Percentiles rank a stretch among this genome's conserved stretches.
phyloP scores from a whole-genome alignment of 2,113 vertebrate genomes.

The Procapra przewalskii region DNA sequence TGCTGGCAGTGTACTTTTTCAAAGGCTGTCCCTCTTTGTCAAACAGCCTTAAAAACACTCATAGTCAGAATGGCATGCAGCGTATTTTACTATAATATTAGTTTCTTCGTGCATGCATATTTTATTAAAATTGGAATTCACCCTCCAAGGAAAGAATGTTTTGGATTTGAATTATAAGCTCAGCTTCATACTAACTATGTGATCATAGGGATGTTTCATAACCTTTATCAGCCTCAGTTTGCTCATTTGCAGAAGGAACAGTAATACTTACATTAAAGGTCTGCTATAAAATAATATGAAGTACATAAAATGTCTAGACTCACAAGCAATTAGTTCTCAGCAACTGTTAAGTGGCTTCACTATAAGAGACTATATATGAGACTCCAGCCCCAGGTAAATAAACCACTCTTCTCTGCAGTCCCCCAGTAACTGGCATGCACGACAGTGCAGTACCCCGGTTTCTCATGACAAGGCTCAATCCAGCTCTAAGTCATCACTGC shows the following conservation, averaged over 20 bases:
- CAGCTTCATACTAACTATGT: not conserved
- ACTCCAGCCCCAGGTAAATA: not conserved
- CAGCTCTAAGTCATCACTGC: not conserved
- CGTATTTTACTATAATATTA: not conserved
- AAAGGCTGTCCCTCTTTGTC: not conserved
- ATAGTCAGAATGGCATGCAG: not conserved
- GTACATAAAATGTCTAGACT: not conserved
- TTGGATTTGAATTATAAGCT: constrained; percentile 3
- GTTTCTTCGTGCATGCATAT: not conserved
- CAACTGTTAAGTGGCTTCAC: not conserved
- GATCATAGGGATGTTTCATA: not conserved
- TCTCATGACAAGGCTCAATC: not conserved
- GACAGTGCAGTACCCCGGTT: not conserved
- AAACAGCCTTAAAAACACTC: not conserved
- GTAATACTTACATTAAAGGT: not conserved
- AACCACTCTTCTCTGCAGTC: not conserved
- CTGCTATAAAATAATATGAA: not conserved
- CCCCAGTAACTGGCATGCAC: too few species aligned
- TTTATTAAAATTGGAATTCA: not conserved
- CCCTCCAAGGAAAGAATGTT: not conserved
- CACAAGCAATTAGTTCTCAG: not conserved
- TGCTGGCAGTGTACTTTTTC: not conserved
- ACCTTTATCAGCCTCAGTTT: not conserved
- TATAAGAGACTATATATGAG: not conserved
- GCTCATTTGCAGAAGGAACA: not conserved